Conservation (phyloP, 2,797 vertebrate species). For the Pantherophis alleghaniensis region DNA sequence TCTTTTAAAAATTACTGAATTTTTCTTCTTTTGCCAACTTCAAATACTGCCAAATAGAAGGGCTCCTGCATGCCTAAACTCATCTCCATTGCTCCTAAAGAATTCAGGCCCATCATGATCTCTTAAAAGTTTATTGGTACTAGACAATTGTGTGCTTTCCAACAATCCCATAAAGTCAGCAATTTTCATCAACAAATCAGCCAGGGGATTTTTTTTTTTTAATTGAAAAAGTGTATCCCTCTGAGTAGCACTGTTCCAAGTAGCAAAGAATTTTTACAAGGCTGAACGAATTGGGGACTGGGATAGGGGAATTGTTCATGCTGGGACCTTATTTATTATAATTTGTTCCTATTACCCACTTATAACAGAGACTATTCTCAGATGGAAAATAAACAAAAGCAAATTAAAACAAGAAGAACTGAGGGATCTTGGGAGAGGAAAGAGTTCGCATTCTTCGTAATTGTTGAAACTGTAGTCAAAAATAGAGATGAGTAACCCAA, state of each 20-base stretch:
- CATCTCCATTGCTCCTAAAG: not conserved
- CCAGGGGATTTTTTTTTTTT: not conserved
- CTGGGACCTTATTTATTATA: not conserved
- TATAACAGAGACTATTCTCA: not conserved
- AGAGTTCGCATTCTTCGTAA: not conserved
- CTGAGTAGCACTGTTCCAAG: not conserved
- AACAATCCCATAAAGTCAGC: not conserved
- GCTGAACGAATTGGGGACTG: not conserved
- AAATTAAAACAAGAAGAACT: not conserved
- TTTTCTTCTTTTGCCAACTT: not conserved
- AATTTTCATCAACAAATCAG: not conserved
- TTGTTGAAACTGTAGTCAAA: not conserved
- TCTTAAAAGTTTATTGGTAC: not conserved
- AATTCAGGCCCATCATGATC: not conserved
- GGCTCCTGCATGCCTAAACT: not conserved
- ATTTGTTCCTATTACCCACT: constrained; percentile 6
- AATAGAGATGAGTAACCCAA: not conserved
- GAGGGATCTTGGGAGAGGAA: not conserved
- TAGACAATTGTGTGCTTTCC: not conserved
- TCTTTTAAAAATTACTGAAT: not conserved
- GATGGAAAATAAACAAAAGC: constrained; percentile 7
- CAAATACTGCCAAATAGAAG: not conserved
- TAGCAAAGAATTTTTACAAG: constrained; percentile 23
- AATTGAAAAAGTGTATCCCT: not conserved
- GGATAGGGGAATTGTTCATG: not conserved